Evolutionary conservation across 2,797 vertebrate species (phyloP).

Genomic region (Gambelia wislizenii): DNA sequence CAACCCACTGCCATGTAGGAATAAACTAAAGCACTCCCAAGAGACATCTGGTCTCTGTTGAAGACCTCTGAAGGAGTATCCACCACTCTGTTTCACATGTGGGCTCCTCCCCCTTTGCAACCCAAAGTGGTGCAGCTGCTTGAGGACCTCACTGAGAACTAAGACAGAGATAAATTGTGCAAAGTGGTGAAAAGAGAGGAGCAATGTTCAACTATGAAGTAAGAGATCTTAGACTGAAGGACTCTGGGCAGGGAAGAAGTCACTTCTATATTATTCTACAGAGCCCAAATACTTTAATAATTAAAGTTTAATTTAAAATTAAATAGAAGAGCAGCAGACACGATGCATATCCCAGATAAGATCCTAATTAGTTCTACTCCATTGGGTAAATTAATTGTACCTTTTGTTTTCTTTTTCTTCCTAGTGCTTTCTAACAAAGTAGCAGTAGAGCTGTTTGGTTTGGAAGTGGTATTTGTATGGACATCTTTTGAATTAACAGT

Average conservation of each 20-base stretch:
- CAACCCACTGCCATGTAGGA: too few relatives aligned
- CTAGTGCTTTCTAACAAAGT: constrained; percentile 31
- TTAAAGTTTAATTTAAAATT: background rate
- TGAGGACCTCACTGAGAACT: background rate
- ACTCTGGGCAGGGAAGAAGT: background rate
- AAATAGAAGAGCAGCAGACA: background rate
- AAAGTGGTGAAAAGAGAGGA: background rate
- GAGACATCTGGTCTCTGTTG: too few relatives aligned
- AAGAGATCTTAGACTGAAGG: background rate
- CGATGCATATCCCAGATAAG: background rate
- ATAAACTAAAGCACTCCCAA: too few relatives aligned
- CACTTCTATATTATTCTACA: background rate
- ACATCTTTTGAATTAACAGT: constrained; percentile 37
- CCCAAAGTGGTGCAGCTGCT: background rate
- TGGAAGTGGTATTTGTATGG: background rate
- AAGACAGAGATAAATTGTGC: background rate
- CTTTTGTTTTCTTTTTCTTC: constrained; percentile 55
- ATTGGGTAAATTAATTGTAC: constrained; percentile 27
- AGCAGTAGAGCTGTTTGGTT: constrained; percentile 12
- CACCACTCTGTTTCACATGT: too few relatives aligned
- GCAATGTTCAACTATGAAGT: background rate
- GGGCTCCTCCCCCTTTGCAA: background rate
- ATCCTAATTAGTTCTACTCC: background rate
- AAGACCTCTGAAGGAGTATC: too few relatives aligned
- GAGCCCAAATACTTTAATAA: background rate